Conservation (phyloP, 2,797 vertebrate genomes). For the Dicrostonyx torquatus region DNA sequence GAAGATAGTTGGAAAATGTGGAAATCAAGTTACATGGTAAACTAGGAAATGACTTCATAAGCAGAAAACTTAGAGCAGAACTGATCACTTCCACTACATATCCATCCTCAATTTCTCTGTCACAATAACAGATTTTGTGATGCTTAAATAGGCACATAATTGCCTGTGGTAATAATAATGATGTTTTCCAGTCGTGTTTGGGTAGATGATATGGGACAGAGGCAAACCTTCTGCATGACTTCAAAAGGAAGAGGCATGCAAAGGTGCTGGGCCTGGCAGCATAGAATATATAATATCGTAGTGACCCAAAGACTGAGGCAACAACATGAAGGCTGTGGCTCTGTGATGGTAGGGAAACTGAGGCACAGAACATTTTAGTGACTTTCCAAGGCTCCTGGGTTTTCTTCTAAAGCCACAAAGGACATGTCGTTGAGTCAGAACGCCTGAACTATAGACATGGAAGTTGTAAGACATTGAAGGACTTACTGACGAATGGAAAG, state of each 20-base stretch:
- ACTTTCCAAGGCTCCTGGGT: not conserved
- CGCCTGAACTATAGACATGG: not conserved
- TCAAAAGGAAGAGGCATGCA: not conserved
- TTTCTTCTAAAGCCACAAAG: conserved; percentile 71
- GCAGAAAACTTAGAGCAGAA: conserved; percentile 48
- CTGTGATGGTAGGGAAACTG: not conserved
- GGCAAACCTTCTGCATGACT: not conserved
- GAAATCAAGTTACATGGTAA: not conserved
- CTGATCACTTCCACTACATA: not conserved
- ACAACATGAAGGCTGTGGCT: not conserved
- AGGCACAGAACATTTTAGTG: not conserved
- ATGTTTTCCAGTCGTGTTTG: not conserved
- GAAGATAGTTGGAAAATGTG: not conserved
- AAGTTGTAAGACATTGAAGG: conserved; percentile 49
- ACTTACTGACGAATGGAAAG: conserved; percentile 81
- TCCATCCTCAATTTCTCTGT: conserved; percentile 18
- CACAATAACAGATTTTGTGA: conserved; percentile 24
- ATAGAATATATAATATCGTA: no score
- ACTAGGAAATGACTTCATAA: conserved; percentile 21
- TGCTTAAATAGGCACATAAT: not conserved
- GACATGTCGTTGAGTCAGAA: conserved; percentile 68
- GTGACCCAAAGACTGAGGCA: no score
- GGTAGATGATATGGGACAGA: not conserved
- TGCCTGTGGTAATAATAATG: not conserved
- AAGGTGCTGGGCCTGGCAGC: not conserved